Evolutionary conservation across 2,113 vertebrate species (phyloP).

Genomic region (Planiliza haematocheilus): DNA sequence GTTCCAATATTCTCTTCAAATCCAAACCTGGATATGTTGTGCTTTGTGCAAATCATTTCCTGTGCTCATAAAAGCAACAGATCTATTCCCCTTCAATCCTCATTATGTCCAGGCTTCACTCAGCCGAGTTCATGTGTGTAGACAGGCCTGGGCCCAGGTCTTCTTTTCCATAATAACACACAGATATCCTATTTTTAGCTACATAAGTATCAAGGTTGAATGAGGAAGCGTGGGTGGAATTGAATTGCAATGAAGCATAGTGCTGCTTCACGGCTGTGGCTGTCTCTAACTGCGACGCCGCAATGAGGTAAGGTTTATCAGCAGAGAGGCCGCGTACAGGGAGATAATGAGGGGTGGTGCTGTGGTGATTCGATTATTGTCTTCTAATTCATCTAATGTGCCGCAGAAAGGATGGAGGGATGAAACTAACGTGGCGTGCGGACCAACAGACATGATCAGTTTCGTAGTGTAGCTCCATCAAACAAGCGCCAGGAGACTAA

Average conservation of each 20-base stretch:
- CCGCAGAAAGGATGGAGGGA: slow-evolving; percentile 20
- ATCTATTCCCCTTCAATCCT: slow-evolving; percentile 1
- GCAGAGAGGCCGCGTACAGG: slow-evolving; percentile 26
- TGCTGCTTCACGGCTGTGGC: slow-evolving; percentile 30
- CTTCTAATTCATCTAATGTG: slow-evolving; percentile 63
- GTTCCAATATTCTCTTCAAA: not conserved
- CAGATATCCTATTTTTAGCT: slow-evolving; percentile 63
- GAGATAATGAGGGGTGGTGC: slow-evolving; percentile 47
- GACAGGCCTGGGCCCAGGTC: not conserved
- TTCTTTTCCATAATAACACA: slow-evolving; percentile 32
- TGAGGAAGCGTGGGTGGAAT: slow-evolving; percentile 39
- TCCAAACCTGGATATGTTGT: not conserved
- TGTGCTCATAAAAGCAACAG: slow-evolving; percentile 17
- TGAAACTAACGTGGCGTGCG: not conserved
- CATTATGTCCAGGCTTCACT: slow-evolving; percentile 11
- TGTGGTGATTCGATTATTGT: slow-evolving; percentile 66
- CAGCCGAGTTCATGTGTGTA: not conserved
- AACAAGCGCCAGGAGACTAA: not conserved
- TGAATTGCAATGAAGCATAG: slow-evolving; percentile 43
- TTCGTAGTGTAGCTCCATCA: not conserved
- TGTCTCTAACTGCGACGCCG: slow-evolving; percentile 35
- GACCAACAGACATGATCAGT: not conserved
- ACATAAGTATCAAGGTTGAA: slow-evolving; percentile 20
- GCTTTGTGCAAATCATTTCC: not conserved
- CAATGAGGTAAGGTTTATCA: slow-evolving; percentile 39